Evolutionary conservation across 2,888 invertebrate species (phyloP).

Genomic region (Callosobruchus maculatus): DNA sequence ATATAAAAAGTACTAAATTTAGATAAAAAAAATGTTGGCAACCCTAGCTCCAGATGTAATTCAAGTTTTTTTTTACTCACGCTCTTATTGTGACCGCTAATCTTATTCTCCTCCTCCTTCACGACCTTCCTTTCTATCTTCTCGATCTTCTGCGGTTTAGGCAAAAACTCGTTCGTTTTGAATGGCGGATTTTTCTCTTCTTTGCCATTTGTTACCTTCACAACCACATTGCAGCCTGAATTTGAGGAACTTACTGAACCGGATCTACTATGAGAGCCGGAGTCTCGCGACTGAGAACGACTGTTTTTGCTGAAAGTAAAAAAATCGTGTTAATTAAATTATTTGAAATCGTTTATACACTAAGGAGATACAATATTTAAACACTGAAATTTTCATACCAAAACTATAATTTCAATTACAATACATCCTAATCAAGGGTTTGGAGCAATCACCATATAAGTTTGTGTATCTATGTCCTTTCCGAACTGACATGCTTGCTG

Average conservation of each 20-base stretch:
- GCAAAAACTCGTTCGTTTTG: slow-evolving; percentile 42
- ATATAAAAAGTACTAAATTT: too few species aligned
- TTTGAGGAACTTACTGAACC: slow-evolving; percentile 48
- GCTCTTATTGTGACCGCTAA: not conserved
- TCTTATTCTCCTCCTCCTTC: slow-evolving; percentile 34
- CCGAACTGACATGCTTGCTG: not conserved
- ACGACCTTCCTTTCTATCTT: slow-evolving; percentile 32
- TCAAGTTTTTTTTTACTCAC: not conserved
- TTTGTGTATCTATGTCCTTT: too few species aligned
- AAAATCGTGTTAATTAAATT: not conserved
- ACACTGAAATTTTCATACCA: too few species aligned
- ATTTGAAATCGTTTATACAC: too few species aligned
- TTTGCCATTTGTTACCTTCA: slow-evolving; percentile 14
- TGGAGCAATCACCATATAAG: too few species aligned
- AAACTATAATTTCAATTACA: too few species aligned
- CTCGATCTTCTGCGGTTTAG: slow-evolving; percentile 44
- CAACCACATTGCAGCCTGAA: slow-evolving; percentile 46
- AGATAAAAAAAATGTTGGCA: too few species aligned
- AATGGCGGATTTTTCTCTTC: slow-evolving; percentile 6
- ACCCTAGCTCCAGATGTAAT: too few species aligned
- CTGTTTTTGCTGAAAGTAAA: slow-evolving; percentile 20
- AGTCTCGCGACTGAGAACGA: slow-evolving; percentile 30
- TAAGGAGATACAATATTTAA: too few species aligned
- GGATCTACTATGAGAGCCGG: slow-evolving; percentile 70
- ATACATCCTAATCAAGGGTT: too few species aligned